Conservation (phyloP, 2,888 invertebrate species). For the Chouioia cunea region DNA sequence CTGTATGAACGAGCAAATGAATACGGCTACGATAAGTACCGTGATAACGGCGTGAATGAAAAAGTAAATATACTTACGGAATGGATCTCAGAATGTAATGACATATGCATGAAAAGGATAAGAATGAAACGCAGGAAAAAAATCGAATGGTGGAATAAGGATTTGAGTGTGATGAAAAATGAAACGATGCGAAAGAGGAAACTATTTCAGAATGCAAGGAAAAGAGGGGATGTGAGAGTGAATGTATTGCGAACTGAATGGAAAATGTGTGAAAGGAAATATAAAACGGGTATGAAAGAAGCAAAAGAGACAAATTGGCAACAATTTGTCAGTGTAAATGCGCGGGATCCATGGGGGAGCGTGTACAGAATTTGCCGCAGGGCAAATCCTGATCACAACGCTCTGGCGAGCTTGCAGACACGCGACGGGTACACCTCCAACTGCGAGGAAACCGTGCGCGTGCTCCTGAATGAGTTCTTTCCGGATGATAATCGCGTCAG, state of each 20-base stretch:
- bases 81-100: no score
- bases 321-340: no score
- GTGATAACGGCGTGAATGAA: neutral
- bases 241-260: no score
- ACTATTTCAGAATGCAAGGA: neutral
- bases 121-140: slow-evolving; percentile 15
- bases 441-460: neutral
- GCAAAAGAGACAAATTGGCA: neutral
- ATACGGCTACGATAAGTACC: slow-evolving; percentile 40
- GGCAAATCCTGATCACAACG: no score
- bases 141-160: neutral
- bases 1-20: slow-evolving; percentile 76
- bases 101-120: no score
- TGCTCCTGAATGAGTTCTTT: slow-evolving; percentile 12
- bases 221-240: no score
- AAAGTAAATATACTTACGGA: slow-evolving; percentile 7
- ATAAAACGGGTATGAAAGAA: neutral
- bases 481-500: neutral
- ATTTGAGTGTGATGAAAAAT: neutral
- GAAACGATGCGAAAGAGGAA: neutral
- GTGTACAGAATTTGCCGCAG: no score
- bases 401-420: neutral
- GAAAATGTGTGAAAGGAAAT: no score
- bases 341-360: no score
- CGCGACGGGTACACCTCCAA: no score